Evolutionary conservation across 1,140 invertebrate species (phyloP).

Genomic region (Thrips palmi): DNA sequence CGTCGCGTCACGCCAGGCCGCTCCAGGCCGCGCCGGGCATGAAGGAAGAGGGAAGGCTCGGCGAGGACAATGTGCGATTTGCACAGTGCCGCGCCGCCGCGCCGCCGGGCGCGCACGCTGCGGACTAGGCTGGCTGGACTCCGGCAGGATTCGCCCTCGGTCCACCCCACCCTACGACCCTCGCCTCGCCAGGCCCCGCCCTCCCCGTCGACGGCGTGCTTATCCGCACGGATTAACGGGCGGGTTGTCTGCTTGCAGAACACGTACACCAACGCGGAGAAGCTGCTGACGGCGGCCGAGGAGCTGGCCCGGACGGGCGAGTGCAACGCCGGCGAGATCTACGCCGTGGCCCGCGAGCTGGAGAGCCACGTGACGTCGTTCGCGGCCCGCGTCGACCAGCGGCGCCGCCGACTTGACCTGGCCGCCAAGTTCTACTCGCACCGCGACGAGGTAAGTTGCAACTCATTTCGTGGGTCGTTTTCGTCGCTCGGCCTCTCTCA

Average conservation of each 20-base stretch:
- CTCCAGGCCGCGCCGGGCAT: too few species aligned
- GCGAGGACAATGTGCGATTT: too few species aligned
- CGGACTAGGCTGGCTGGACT: too few species aligned
- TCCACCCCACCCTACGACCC: slow-evolving; percentile 9
- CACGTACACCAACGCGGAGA: slow-evolving; percentile 97
- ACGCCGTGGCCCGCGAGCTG: slow-evolving; percentile 78
- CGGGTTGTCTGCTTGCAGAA: slow-evolving; percentile 52
- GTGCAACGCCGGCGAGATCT: slow-evolving; percentile 89
- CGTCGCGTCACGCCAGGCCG: too few species aligned
- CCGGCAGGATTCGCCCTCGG: slow-evolving; percentile 16
- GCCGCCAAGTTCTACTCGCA: slow-evolving; percentile 92
- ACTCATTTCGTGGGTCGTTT: slow-evolving; percentile 1
- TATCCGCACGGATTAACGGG: too few species aligned
- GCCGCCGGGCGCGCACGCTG: too few species aligned
- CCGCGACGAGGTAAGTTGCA: slow-evolving; percentile 64
- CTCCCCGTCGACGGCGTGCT: too few species aligned
- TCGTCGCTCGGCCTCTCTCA: slow-evolving; percentile 3
- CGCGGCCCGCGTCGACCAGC: slow-evolving; percentile 80
- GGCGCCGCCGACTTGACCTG: slow-evolving; percentile 75
- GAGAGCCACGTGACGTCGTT: slow-evolving; percentile 85
- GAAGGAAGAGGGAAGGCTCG: too few species aligned
- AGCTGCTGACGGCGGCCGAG: slow-evolving; percentile 84
- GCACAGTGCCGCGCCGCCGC: too few species aligned
- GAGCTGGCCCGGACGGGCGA: slow-evolving; percentile 90
- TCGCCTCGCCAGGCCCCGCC: slow-evolving; percentile 18